A percentile compares a stretch with the other conserved stretches of the same genome.
These are phyloP conservation scores for Protonibea diacanthus DNA, from an alignment of 2,797 vertebrate genomes.

Conservation along the genomic window DNA sequence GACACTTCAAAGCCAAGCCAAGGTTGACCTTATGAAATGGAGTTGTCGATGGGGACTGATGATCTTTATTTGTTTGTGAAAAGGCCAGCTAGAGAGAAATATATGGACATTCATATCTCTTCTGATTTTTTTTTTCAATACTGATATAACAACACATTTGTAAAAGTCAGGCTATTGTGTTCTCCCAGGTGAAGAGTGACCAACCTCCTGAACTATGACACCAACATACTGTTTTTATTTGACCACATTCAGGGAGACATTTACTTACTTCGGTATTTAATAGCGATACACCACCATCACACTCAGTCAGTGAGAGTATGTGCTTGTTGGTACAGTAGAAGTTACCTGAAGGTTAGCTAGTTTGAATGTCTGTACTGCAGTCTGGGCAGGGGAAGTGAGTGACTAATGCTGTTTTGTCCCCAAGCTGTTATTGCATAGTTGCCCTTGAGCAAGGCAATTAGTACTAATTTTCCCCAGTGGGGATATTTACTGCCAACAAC, in stretches of 20 bases:
- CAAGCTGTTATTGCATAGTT: slow-evolving; percentile 12
- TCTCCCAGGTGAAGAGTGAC: slow-evolving; percentile 7
- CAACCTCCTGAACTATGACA: background rate
- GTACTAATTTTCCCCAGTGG: slow-evolving; percentile 6
- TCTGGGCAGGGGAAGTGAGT: background rate
- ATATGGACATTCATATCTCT: slow-evolving; percentile 37
- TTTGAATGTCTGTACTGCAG: background rate
- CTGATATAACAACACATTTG: slow-evolving; percentile 45
- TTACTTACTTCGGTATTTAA: background rate
- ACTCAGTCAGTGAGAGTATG: background rate
- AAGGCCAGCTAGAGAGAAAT: slow-evolving; percentile 57
- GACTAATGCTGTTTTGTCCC: slow-evolving; percentile 5
- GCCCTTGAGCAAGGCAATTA: slow-evolving; percentile 33
- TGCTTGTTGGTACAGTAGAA: background rate
- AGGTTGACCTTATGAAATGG: slow-evolving; percentile 68
- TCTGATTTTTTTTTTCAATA: slow-evolving; percentile 39
- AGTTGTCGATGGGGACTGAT: slow-evolving; percentile 57
- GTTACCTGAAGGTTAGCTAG: background rate
- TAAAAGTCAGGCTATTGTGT: slow-evolving; percentile 48
- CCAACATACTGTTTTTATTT: background rate
- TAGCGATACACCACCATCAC: background rate
- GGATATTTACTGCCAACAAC: slow-evolving; percentile 7
- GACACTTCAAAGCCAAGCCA: slow-evolving; percentile 46
- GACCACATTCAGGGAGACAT: background rate
- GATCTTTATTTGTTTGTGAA: slow-evolving; percentile 70